These are phyloP conservation scores for Talpa occidentalis DNA, from an alignment of 2,113 vertebrate genomes.

Conservation along the genomic window DNA sequence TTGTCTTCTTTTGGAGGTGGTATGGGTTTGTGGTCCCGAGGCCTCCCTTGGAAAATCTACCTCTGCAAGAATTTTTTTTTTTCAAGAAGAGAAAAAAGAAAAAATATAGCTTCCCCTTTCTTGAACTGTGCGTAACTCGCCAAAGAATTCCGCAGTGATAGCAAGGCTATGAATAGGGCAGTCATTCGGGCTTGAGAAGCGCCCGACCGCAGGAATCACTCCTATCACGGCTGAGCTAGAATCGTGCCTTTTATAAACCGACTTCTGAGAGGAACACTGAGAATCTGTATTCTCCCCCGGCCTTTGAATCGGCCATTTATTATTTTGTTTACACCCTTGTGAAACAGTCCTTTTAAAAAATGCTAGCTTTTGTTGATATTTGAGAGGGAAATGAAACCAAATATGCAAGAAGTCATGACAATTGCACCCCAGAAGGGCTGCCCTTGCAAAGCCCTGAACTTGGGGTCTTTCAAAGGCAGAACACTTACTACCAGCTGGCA, in stretches of 20 bases:
- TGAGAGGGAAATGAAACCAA: conserved; percentile 32
- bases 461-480: conserved; percentile 13
- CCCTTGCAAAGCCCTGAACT: neutral
- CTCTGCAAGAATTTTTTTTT: conserved; percentile 64
- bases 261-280: neutral
- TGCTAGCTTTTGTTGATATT: neutral
- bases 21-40: conserved; percentile 56
- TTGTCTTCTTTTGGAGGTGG: conserved; percentile 56
- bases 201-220: conserved; percentile 52
- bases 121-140: conserved; percentile 12
- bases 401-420: neutral
- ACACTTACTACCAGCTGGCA: neutral
- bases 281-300: neutral
- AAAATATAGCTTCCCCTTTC: conserved; percentile 37
- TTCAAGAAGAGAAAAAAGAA: neutral
- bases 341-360: conserved; percentile 11
- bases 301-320: conserved; percentile 42
- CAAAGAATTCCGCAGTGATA: conserved; percentile 69
- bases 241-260: conserved; percentile 9
- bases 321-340: conserved; percentile 11
- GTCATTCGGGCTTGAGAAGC: neutral
- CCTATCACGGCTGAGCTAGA: neutral
- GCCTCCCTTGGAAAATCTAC: conserved; percentile 64
- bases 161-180: conserved; percentile 61
- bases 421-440: neutral